Base-by-base conservation (phyloP, 2,888 invertebrate genomes). In the Camptogramma bilineatum region DNA sequence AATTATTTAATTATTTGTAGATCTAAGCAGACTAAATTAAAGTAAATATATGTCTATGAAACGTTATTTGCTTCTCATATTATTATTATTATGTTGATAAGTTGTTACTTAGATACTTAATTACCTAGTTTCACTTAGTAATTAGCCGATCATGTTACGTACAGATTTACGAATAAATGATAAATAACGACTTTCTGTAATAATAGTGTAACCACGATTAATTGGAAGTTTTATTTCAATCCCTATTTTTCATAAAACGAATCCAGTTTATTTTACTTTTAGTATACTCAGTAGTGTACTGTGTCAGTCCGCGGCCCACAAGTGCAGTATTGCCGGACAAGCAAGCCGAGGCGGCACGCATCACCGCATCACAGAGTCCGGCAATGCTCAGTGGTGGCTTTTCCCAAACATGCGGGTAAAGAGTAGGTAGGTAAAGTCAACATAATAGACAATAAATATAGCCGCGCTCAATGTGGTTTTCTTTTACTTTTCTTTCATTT, bases 31-130 rank as follows among this genome's bases (percentile, higher is more conserved):
- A 46, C 46, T 59, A 5, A 51, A 54, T 24, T 55, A 52, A 57
- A 16, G 24, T 13, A 55, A 4, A 1, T 53, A 47, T 28, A 9
- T n/a, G n/a, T 19, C 18, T 31, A 56, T 4, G 39, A 48, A 59
- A 52, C 13, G 59, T 55, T 55, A 52, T 42, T 65, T 61, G 57
- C 53, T 57, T 65, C 46, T 56, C 55, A 13, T 50, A 19, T 31
- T 48, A 60, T 56, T 42, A 60, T 55, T 56, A 52, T 53, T 64
- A 55, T 28, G 52, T 64, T 56, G 7, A 48, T 64, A 61, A 57
- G 61, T 61, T 65, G 65, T 65, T 65, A 65, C 56, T 50, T 57
- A 61, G 52, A 52, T 62, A 47, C 50, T 46, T 64, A 54, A 51
- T 52, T 59, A 53, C 48, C 48, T 60, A 65, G 61, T 61, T 63